Percentiles rank a stretch among this genome's conserved stretches.
These are phyloP conservation scores for Zeuzera pyrina DNA, from an alignment of 2,888 invertebrate genomes.

Conservation along the genomic window DNA sequence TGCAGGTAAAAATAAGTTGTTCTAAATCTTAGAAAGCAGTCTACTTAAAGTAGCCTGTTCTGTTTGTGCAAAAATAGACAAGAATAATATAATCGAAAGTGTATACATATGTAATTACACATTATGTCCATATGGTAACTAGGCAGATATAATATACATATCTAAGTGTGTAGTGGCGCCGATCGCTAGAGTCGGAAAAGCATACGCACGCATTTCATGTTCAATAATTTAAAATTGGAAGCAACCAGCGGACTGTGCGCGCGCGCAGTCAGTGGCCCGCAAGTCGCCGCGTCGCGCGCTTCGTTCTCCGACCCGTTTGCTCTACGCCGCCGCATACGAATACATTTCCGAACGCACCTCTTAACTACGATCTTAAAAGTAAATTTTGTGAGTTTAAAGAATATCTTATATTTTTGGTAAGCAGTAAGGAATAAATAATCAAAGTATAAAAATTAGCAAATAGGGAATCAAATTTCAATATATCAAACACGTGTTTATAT, in stretches of 20 bases:
- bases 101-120: no score
- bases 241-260: slow-evolving; percentile 43
- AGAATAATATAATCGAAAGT: no score
- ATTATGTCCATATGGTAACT: no score
- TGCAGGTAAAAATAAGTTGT: no score
- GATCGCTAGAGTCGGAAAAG: slow-evolving; percentile 43
- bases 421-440: no score
- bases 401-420: no score
- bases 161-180: no score
- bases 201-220: slow-evolving; percentile 33
- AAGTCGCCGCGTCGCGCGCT: slow-evolving; percentile 62
- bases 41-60: no score
- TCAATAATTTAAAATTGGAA: slow-evolving; percentile 58
- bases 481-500: slow-evolving; percentile 58
- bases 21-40: no score
- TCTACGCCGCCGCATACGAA: slow-evolving; percentile 37
- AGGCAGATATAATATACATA: no score
- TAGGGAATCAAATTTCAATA: slow-evolving; percentile 31
- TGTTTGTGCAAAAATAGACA: no score
- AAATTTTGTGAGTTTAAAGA: slow-evolving; percentile 7
- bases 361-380: slow-evolving; percentile 1
- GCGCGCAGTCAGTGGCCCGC: slow-evolving; percentile 60
- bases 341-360: slow-evolving; percentile 40
- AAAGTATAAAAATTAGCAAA: slow-evolving; percentile 12
- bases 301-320: slow-evolving; percentile 41